phyloP scores from a whole-genome alignment of 2,888 invertebrate species.

The Julus scandinavius region DNA sequence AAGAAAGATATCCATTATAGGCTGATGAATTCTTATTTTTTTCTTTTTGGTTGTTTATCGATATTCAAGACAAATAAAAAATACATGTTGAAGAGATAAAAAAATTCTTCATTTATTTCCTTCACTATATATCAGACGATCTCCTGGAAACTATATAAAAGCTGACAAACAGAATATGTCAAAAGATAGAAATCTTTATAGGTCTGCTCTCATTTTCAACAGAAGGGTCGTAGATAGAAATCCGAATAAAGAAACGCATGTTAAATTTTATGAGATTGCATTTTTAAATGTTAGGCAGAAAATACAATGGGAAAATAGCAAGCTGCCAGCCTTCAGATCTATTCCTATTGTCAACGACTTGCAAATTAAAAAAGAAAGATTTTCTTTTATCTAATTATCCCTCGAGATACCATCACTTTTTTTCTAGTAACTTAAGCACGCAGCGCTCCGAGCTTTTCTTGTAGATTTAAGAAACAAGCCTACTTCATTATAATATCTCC shows the following conservation, averaged over 20 bases:
- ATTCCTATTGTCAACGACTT: slow-evolving; percentile 4
- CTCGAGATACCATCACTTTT: neutral
- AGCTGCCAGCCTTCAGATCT: slow-evolving; percentile 8
- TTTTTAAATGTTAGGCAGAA: slow-evolving; percentile 17
- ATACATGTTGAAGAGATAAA: neutral
- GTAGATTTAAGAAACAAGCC: slow-evolving; percentile 22
- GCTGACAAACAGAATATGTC: slow-evolving; percentile 40
- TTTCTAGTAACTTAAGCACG: neutral
- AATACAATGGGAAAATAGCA: neutral
- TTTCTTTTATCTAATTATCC: slow-evolving; percentile 44
- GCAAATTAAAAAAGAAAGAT: slow-evolving; percentile 29
- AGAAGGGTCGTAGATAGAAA: slow-evolving; percentile 15
- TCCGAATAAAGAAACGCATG: slow-evolving; percentile 10
- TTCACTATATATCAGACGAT: neutral
- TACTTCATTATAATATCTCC: slow-evolving; percentile 27
- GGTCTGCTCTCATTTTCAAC: slow-evolving; percentile 30
- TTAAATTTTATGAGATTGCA: slow-evolving; percentile 41
- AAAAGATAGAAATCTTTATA: slow-evolving; percentile 24
- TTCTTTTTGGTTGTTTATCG: neutral
- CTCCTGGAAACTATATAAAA: neutral
- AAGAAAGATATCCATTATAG: neutral
- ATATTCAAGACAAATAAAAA: neutral
- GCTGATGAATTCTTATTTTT: neutral
- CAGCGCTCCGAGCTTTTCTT: slow-evolving; percentile 22
- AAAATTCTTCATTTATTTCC: neutral